Conservation (phyloP, 2,888 invertebrate genomes). For the Xestia xanthographa region DNA sequence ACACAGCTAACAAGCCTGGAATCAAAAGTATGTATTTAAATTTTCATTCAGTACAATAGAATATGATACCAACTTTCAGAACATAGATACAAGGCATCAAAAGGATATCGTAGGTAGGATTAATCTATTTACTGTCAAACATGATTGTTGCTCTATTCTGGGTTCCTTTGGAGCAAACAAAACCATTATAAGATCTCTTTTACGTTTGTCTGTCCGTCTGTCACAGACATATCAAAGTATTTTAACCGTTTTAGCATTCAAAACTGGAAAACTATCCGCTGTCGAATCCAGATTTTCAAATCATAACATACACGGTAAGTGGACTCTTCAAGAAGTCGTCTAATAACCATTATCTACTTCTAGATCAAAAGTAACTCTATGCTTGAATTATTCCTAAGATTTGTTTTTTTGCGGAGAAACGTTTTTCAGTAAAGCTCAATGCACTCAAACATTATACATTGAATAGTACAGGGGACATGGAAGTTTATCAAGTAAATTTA, state of each 20-base stretch:
- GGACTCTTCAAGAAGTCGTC: too few species aligned
- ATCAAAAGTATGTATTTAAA: conserved; percentile 21
- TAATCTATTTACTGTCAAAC: background rate
- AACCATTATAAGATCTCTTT: background rate
- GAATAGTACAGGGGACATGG: too few species aligned
- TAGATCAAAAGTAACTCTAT: too few species aligned
- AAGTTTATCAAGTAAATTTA: too few species aligned
- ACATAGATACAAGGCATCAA: background rate
- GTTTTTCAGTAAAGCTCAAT: too few species aligned
- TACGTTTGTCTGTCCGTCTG: background rate
- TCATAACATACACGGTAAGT: background rate
- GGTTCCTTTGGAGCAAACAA: background rate
- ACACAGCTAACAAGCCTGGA: conserved; percentile 22
- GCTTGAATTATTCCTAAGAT: too few species aligned
- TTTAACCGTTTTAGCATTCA: background rate
- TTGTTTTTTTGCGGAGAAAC: too few species aligned
- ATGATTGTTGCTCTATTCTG: background rate
- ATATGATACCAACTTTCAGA: background rate
- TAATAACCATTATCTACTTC: too few species aligned
- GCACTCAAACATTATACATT: too few species aligned
- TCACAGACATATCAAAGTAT: background rate
- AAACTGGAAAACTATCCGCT: background rate
- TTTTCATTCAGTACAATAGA: conserved; percentile 4
- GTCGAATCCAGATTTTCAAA: background rate
- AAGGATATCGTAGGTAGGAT: background rate